A percentile compares a stretch with the other conserved stretches of the same genome.
These are phyloP conservation scores for Phrynocephalus vlangalii DNA, from an alignment of 2,797 vertebrate species.

Conservation along the genomic window DNA sequence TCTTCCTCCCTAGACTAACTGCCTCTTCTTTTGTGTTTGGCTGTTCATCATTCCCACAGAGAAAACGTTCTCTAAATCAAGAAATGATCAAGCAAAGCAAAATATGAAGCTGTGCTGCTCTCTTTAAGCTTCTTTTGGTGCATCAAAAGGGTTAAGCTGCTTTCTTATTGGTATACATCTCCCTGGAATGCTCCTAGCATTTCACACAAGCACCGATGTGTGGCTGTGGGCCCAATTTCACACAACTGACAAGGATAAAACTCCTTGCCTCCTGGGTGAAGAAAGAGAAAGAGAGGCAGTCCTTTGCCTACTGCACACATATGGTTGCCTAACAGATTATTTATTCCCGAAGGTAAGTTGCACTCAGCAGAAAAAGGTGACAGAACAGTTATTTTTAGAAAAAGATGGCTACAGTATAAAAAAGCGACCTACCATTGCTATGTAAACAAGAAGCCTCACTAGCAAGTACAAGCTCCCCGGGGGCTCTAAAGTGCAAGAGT, in stretches of 20 bases:
- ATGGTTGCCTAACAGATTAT: background rate
- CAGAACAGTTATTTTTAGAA: background rate
- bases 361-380: background rate
- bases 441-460: background rate
- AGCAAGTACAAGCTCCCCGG: background rate
- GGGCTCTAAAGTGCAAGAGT: background rate
- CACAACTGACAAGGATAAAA: background rate
- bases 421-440: background rate
- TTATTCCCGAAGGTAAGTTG: background rate
- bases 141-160: background rate
- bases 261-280: no score
- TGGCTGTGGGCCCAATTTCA: background rate
- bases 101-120: background rate
- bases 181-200: background rate
- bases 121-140: background rate
- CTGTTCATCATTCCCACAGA: constrained; percentile 13
- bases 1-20: background rate
- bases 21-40: background rate
- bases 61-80: background rate
- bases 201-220: background rate
- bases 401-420: background rate
- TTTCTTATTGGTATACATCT: background rate
- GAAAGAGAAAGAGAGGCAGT: background rate
- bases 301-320: background rate
- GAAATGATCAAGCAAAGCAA: background rate